Base-by-base conservation (phyloP, 2,113 vertebrate genomes). In the Cochlearius cochlearius region DNA sequence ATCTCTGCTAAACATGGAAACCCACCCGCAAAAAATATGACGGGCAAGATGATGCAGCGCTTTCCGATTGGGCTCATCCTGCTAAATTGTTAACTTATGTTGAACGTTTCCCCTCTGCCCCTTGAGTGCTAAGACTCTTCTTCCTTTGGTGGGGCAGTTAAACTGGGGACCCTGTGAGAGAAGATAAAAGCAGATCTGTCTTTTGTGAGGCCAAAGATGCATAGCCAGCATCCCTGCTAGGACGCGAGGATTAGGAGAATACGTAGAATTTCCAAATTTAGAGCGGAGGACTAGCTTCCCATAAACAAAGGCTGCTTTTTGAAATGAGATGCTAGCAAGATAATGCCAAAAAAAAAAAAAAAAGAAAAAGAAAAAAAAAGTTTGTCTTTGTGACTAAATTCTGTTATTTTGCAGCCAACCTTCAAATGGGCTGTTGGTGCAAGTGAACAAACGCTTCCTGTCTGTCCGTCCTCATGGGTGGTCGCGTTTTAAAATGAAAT, bases 401-500 rank as follows among this genome's bases (percentile, higher is more conserved):
- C 97, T 98, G 97, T 66, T 97, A 96, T 97, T 98, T 98, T 98
- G 98, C 98, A 98, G 98, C 97, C 97, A 98, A 94, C 96, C 96
- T 97, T 97, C 94, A 92, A 97, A 98, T n/a, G 90, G 95, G 86
- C 97, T 94, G 97, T 94, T 96, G 98, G 98, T 98, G 97, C 96
- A 95, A 97, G 92, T 97, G 96, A 98, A 97, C 97, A 98, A 97
- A 97, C 72, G 97, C 98, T 98, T 98, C 98, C 98, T 98, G 98
- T 98, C 97, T 97, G 96, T 95, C 97, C 64, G 41, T 98, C 98
- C 98, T 98, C 98, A 97, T 99, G 99, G 99, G 99, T 99, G 99
- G 99, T 99, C 99, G 98, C 53, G 81, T 98, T 98, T 98, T 97
- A 98, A 98, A 98, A 98, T 98, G 97, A 98, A 99, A 98, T 98